Percentiles rank a stretch among this genome's conserved stretches.
phyloP scores from a whole-genome alignment of 2,113 vertebrate species.

The Grallaria varia region DNA sequence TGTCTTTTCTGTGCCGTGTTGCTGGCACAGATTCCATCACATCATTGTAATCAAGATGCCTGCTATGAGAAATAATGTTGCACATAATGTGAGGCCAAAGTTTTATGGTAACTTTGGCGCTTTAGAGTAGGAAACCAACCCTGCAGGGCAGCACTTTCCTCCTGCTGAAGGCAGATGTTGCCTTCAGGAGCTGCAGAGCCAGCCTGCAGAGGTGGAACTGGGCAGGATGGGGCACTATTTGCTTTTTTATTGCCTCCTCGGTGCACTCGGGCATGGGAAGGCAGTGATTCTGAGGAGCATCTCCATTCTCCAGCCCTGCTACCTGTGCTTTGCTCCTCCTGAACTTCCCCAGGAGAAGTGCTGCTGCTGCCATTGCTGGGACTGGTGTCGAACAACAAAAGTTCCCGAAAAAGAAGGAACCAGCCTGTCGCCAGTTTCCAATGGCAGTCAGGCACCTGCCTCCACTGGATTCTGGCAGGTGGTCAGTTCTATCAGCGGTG shows the following conservation, averaged over 20 bases:
- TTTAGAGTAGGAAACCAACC: neutral
- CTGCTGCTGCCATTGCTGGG: accelerated
- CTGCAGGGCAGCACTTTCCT: neutral
- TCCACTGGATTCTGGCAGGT: neutral
- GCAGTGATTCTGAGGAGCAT: neutral
- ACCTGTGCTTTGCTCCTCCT: neutral
- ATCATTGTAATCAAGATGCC: neutral
- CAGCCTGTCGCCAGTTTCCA: neutral
- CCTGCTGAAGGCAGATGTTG: neutral
- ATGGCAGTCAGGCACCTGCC: neutral
- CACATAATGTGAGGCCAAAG: neutral
- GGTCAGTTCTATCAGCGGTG: neutral
- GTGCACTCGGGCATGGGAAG: neutral
- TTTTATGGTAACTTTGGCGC: neutral
- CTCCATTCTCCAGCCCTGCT: neutral
- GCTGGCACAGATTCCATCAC: neutral
- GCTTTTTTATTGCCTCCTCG: neutral
- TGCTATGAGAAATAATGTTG: neutral
- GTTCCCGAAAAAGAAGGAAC: neutral
- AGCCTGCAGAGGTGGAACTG: neutral
- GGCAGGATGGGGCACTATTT: neutral
- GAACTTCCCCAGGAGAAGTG: accelerated
- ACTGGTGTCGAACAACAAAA: neutral
- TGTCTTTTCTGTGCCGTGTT: neutral
- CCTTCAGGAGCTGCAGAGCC: neutral